Evolutionary conservation across 2,113 vertebrate species (phyloP), one percentile per base, ranked within the genome.

Genomic region (Polyodon spathula): DNA sequence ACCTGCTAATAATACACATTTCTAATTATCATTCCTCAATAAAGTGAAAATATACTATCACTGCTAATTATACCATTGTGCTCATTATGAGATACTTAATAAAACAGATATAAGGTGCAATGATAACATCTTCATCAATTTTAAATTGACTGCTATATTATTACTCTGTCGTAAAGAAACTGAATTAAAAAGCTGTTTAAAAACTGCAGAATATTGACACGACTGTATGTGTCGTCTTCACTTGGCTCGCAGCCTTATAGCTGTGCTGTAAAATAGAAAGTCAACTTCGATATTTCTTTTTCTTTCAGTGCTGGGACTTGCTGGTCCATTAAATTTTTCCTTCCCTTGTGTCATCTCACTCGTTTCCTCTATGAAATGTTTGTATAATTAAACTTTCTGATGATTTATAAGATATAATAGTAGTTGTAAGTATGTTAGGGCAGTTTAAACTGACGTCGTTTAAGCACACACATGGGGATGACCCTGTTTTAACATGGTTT

Each of bases 391-490:
- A 87, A 86, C 80, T 81, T 87, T 88, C 84, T 85, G 86, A 88
- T 88, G 86, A 87, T 88, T 87, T 87, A 88, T 88, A 86, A 82
- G 86, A 81, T 85, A 85, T 78, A 84, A 86, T 87, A 88, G 86
- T 86, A 86, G 82, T 81, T 76, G 66, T 77, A 76, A 86, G 84
- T 87, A 83, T 86, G 86, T 82, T 73, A 69, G 83, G 82, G 79
- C 83, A 83, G 86, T 84, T 87, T 86, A 86, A 86, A 86, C 73
- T 81, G 82, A 86, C 82, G 77, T 73, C 74, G 76, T 85, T 76
- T 80, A 81, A 86, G 82, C 81, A 81, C 77, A 81, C 77, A 65
- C 76, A 48, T 44, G 61, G 82, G 80, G 85, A 76, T 76, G 81
- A 86, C 85, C 80, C 82, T 82, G 81, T 85, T 88, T 85, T 82